These are phyloP conservation scores for Orchestia grillus DNA, from an alignment of 1,140 invertebrate species.

Conservation along the genomic window DNA sequence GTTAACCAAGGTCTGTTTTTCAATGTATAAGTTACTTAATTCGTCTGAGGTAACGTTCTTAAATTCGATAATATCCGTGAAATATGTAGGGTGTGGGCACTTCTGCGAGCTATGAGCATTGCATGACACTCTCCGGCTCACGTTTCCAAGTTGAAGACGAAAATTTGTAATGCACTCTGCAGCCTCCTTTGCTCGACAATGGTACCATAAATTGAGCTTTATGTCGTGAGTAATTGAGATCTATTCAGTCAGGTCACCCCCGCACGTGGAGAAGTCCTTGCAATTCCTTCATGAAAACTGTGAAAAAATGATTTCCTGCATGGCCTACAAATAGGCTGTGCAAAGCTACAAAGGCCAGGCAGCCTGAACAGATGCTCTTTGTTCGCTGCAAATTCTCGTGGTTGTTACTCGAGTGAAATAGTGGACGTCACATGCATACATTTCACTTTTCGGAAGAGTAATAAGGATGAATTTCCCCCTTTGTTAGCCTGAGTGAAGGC, in stretches of 20 bases:
- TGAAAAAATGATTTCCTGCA: neutral
- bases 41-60: neutral
- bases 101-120: neutral
- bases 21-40: neutral
- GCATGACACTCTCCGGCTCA: neutral
- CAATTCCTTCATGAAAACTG: neutral
- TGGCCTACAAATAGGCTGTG: neutral
- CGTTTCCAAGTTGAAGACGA: slow-evolving; percentile 19
- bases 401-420: neutral
- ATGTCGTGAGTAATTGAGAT: slow-evolving; percentile 46
- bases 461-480: slow-evolving; percentile 22
- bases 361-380: slow-evolving; percentile 10
- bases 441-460: slow-evolving; percentile 40
- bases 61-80: neutral
- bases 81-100: neutral
- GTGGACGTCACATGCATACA: slow-evolving; percentile 24
- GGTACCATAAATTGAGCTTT: slow-evolving; percentile 22
- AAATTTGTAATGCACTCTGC: slow-evolving; percentile 48
- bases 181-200: slow-evolving; percentile 8
- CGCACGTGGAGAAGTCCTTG: neutral
- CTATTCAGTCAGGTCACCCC: neutral
- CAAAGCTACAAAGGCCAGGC: slow-evolving; percentile 6
- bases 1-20: neutral
- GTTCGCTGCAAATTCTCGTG: slow-evolving; percentile 5
- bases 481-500: slow-evolving; percentile 21